These are phyloP conservation scores for Luscinia luscinia DNA, from an alignment of 2,797 vertebrate genomes.

Conservation along the genomic window DNA sequence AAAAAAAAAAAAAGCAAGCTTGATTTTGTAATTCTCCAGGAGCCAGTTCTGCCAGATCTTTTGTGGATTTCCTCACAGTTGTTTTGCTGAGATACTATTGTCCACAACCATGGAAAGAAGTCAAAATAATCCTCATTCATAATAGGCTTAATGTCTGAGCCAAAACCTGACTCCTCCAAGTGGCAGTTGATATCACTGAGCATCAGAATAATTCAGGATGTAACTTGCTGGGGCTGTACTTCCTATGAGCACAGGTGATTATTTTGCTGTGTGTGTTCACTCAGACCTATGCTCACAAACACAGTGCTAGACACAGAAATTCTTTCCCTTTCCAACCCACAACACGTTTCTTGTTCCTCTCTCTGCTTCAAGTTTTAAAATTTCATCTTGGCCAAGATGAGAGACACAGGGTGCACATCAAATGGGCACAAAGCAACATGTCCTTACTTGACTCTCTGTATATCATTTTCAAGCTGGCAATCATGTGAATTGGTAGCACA, in stretches of 20 bases:
- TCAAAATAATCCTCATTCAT: conserved; percentile 22
- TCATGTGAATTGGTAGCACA: rapidly evolving
- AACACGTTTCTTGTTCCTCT: rapidly evolving
- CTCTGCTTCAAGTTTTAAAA: not conserved
- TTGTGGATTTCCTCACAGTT: conserved; percentile 43
- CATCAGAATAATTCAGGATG: not conserved
- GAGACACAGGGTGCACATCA: not conserved
- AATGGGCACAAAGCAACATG: not conserved
- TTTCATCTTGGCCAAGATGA: not conserved
- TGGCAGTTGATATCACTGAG: not conserved
- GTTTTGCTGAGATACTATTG: conserved; percentile 54
- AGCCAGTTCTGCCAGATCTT: conserved; percentile 16
- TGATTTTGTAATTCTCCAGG: conserved; percentile 21
- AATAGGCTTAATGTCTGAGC: not conserved
- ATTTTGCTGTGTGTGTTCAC: rapidly evolving
- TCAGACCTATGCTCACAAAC: not conserved
- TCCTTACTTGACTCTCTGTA: not conserved
- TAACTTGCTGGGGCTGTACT: not conserved
- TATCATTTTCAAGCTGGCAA: not conserved
- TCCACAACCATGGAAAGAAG: conserved; percentile 8
- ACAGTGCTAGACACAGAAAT: not conserved
- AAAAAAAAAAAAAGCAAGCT: not conserved
- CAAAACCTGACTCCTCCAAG: conserved; percentile 10
- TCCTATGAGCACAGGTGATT: not conserved
- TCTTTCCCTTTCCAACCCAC: not conserved